Conservation (phyloP, 2,113 vertebrate genomes). For the Vulpes ferrilata region DNA sequence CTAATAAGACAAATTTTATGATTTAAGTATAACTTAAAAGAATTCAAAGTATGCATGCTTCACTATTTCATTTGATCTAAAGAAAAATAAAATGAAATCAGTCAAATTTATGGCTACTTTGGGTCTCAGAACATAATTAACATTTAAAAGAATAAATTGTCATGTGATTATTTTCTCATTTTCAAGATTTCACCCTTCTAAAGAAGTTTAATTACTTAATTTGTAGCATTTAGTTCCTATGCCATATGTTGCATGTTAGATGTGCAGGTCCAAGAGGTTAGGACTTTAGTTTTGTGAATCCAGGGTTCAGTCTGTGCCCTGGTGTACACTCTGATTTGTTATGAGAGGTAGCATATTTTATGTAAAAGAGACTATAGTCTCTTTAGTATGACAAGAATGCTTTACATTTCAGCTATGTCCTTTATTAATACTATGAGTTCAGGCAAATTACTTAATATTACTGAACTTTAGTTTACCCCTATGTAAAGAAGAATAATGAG, state of each 20-base stretch:
- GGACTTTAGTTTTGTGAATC: not conserved
- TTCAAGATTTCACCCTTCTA: not conserved
- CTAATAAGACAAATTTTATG: not conserved
- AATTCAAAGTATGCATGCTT: not conserved
- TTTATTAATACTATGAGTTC: not conserved
- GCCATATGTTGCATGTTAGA: not conserved
- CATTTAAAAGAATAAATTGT: not conserved
- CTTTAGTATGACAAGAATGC: not conserved
- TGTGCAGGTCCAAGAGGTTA: not conserved
- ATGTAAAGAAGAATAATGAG: not conserved
- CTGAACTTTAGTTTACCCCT: not conserved
- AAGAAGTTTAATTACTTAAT: not conserved
- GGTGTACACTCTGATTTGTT: not conserved
- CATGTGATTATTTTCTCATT: not conserved
- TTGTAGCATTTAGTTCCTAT: not conserved
- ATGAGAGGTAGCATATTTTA: not conserved
- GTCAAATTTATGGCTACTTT: not conserved
- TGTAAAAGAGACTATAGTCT: not conserved
- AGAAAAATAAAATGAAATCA: conserved; percentile 27
- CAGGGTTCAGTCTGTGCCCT: not conserved
- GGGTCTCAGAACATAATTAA: not conserved
- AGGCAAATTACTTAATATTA: not conserved
- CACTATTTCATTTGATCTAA: not conserved
- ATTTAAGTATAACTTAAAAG: not conserved
- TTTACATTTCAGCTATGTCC: not conserved